These are phyloP conservation scores for Protula sp. DNA, from an alignment of 2,888 invertebrate species.

Conservation along the genomic window DNA sequence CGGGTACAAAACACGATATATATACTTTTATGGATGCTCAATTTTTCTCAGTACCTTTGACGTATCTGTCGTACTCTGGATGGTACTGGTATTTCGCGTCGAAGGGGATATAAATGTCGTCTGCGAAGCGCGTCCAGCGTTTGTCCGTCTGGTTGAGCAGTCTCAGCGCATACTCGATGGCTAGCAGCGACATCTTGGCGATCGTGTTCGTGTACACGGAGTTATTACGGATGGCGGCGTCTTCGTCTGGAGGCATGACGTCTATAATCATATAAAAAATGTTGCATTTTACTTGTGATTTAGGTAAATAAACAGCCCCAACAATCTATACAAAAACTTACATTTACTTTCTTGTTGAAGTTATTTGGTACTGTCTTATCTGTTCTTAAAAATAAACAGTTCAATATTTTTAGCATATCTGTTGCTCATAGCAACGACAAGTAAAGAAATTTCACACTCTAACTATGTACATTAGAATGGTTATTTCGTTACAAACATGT, in stretches of 20 bases:
- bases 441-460: no score
- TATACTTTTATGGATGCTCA: no score
- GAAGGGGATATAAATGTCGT: constrained; percentile 42
- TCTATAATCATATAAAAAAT: constrained; percentile 29
- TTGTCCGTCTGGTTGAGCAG: constrained; percentile 1
- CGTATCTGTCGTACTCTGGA: constrained; percentile 54
- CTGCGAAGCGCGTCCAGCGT: constrained; percentile 20
- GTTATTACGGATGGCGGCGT: constrained; percentile 25
- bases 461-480: no score
- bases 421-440: no score
- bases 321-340: constrained; percentile 1
- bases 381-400: no score
- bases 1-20: no score
- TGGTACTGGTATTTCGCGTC: constrained; percentile 46
- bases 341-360: not conserved
- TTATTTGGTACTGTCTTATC: no score
- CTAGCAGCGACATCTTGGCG: constrained; percentile 26
- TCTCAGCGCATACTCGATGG: not conserved
- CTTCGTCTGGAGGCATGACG: constrained; percentile 45
- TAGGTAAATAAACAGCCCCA: not conserved
- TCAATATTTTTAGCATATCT: no score
- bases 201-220: constrained; percentile 32
- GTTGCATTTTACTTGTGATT: not conserved
- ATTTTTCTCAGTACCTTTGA: no score
- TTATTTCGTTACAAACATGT: no score